phyloP scores from a whole-genome alignment of 2,888 invertebrate genomes.

The Sinodicranocentrus sp. region DNA sequence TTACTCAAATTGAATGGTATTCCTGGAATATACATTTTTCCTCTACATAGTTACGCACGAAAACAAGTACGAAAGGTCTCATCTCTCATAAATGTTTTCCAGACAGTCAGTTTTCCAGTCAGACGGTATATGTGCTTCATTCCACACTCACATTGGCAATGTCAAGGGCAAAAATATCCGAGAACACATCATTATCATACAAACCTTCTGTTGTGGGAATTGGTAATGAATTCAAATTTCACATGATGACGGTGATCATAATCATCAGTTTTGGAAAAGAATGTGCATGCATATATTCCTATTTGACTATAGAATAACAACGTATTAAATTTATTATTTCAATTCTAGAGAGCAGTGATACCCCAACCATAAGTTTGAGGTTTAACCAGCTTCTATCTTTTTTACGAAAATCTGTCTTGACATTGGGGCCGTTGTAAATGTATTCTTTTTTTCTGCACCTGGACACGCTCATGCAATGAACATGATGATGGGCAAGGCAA shows the following conservation, averaged over 20 bases:
- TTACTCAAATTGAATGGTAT: no score
- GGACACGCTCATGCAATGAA: conserved; percentile 11
- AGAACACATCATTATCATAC: conserved; percentile 32
- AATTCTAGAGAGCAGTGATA: no score
- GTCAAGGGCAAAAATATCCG: conserved; percentile 35
- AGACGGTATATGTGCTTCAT: not conserved
- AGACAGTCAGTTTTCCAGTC: not conserved
- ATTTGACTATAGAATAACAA: no score
- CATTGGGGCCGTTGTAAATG: conserved; percentile 12
- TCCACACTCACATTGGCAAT: not conserved
- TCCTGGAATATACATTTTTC: not conserved
- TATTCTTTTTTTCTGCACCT: conserved; percentile 31
- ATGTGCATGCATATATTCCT: no score
- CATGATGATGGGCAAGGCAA: not conserved
- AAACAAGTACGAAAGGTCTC: no score
- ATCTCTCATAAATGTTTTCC: no score
- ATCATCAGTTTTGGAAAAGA: not conserved
- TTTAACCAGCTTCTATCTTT: not conserved
- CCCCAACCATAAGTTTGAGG: not conserved
- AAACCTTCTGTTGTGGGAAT: conserved; percentile 59
- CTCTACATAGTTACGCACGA: no score
- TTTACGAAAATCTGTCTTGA: conserved; percentile 6
- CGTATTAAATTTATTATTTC: no score
- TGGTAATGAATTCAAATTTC: conserved; percentile 51
- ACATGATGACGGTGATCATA: conserved; percentile 14